A percentile compares a stretch with the other conserved stretches of the same genome.
Conservation (phyloP, 2,797 vertebrate genomes). For the Macropus fuliginosus region DNA sequence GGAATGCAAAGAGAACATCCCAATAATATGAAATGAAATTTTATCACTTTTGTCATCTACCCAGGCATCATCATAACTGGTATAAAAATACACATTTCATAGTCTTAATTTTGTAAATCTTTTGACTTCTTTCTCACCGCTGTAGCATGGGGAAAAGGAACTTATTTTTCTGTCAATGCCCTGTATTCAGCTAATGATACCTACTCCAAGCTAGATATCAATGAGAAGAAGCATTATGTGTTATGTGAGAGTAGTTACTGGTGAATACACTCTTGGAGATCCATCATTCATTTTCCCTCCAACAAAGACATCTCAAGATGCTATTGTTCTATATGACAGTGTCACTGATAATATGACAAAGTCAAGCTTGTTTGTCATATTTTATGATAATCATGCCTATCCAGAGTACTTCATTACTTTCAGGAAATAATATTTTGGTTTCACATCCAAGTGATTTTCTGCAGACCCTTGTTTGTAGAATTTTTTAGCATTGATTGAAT, state of each 20-base stretch:
- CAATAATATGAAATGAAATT: neutral
- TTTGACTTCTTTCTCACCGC: conserved; percentile 83
- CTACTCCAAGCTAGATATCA: conserved; percentile 86
- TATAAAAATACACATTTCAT: neutral
- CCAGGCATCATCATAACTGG: neutral
- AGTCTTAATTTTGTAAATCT: conserved; percentile 4
- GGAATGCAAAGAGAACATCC: neutral
- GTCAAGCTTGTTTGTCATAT: conserved; percentile 90
- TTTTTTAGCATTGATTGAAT: conserved; percentile 10
- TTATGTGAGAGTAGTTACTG: conserved; percentile 90
- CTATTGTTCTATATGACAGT: conserved; percentile 86
- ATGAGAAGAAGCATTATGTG: conserved; percentile 89
- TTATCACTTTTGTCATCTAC: neutral
- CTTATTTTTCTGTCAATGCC: conserved; percentile 92
- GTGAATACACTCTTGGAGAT: conserved; percentile 82
- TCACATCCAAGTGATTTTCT: neutral
- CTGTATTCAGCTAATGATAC: conserved; percentile 83
- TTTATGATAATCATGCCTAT: conserved; percentile 91
- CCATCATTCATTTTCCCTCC: conserved; percentile 83
- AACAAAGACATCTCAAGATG: conserved; percentile 70
- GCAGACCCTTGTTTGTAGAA: neutral
- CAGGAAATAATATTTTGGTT: conserved; percentile 46
- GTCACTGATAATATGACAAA: conserved; percentile 80
- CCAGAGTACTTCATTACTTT: conserved; percentile 95
- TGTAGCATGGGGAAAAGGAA: conserved; percentile 86